phyloP scores from a whole-genome alignment of 2,888 invertebrate species.

The Bombyx huttoni region DNA sequence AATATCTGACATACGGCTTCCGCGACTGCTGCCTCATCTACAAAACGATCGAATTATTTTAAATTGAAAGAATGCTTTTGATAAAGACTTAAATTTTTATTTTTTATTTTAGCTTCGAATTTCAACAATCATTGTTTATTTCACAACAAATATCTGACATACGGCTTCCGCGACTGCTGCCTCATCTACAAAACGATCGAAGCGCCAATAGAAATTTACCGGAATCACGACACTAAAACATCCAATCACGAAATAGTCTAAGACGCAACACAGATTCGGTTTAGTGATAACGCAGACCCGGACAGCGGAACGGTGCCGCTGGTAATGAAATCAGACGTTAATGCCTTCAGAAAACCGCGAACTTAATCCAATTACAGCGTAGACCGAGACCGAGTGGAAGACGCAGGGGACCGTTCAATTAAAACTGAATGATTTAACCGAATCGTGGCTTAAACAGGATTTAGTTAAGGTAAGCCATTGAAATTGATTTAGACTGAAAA shows the following conservation, averaged over 20 bases:
- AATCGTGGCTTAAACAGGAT: background rate
- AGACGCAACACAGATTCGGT: background rate
- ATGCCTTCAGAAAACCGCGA: slow-evolving; percentile 1
- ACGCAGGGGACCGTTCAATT: background rate
- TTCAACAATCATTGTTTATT: too few species aligned
- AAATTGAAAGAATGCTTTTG: too few species aligned
- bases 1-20: too few species aligned
- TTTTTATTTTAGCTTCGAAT: too few species aligned
- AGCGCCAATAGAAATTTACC: too few species aligned
- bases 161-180: too few species aligned
- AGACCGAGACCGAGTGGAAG: background rate
- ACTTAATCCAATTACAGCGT: background rate
- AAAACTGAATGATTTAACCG: background rate
- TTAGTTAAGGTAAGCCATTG: background rate
- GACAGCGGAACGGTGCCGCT: background rate
- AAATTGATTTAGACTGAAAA: background rate
- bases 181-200: too few species aligned
- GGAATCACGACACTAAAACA: too few species aligned
- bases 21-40: too few species aligned
- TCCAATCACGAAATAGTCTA: background rate
- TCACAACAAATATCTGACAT: too few species aligned
- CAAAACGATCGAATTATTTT: too few species aligned
- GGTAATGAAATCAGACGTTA: slow-evolving; percentile 2
- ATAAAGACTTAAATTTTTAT: too few species aligned
- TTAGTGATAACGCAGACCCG: background rate